Percentiles rank a stretch among this genome's conserved stretches.
Conservation (phyloP, 2,888 invertebrate species). For the Drosophila prolongata region DNA sequence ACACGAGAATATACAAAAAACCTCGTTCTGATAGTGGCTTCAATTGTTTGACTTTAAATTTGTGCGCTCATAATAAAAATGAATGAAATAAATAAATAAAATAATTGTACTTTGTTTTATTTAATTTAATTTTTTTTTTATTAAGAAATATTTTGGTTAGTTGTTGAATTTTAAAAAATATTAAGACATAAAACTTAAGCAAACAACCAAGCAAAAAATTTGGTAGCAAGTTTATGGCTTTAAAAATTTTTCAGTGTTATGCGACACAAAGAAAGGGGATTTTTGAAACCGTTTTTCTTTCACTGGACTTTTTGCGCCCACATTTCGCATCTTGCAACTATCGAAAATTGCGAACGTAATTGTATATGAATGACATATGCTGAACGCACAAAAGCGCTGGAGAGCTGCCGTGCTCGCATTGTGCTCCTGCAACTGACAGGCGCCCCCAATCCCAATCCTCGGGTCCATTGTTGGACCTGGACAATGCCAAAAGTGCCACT, state of each 20-base stretch:
- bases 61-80: not conserved
- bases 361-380: conserved; percentile 77
- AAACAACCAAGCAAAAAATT: not conserved
- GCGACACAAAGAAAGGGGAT: not conserved
- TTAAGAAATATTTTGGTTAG: no score
- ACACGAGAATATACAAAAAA: not conserved
- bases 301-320: conserved; percentile 28
- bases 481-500: conserved; percentile 53
- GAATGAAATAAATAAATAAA: no score
- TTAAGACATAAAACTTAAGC: no score
- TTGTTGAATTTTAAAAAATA: no score
- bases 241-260: not conserved
- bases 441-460: conserved; percentile 35
- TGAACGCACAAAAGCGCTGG: conserved; percentile 42
- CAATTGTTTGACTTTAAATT: not conserved
- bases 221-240: not conserved
- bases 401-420: conserved; percentile 51
- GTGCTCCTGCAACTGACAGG: conserved; percentile 62
- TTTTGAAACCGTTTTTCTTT: conserved; percentile 13
- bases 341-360: conserved; percentile 66
- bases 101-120: no score
- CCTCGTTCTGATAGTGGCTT: not conserved
- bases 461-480: conserved; percentile 62
- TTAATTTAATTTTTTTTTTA: no score
- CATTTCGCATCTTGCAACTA: conserved; percentile 36